Conservation (phyloP, 1,140 invertebrate species). For the Melitaea cinxia region DNA sequence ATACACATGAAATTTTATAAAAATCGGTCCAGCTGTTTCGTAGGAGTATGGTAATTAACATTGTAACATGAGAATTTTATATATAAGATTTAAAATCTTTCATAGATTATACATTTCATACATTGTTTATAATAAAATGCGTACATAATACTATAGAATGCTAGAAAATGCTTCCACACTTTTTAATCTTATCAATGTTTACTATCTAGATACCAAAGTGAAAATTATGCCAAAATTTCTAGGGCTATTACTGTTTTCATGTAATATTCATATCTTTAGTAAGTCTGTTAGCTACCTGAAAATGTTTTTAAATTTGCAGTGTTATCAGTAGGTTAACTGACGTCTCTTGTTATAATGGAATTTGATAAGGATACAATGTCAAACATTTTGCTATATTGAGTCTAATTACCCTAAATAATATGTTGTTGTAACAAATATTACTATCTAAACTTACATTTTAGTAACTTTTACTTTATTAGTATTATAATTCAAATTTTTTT, state of each 20-base stretch:
- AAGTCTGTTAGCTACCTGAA: constrained; percentile 11
- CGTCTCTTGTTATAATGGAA: constrained; percentile 9
- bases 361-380: constrained; percentile 28
- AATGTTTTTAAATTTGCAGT: constrained; percentile 14
- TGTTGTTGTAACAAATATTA: too few species aligned
- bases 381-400: background rate
- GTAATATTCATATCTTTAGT: background rate
- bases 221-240: background rate
- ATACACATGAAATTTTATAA: too few species aligned
- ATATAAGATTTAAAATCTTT: too few species aligned
- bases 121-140: background rate
- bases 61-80: too few species aligned
- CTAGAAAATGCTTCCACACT: background rate
- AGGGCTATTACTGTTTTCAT: background rate
- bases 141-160: background rate
- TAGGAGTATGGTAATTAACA: too few species aligned
- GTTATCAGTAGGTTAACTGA: constrained; percentile 12
- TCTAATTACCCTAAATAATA: background rate
- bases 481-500: too few species aligned
- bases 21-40: too few species aligned
- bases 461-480: too few species aligned
- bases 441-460: too few species aligned
- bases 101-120: background rate
- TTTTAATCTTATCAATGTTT: constrained; percentile 5
- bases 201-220: background rate